Evolutionary conservation across 2,797 vertebrate genomes (phyloP).

Genomic region (Sebastes taczanowskii): DNA sequence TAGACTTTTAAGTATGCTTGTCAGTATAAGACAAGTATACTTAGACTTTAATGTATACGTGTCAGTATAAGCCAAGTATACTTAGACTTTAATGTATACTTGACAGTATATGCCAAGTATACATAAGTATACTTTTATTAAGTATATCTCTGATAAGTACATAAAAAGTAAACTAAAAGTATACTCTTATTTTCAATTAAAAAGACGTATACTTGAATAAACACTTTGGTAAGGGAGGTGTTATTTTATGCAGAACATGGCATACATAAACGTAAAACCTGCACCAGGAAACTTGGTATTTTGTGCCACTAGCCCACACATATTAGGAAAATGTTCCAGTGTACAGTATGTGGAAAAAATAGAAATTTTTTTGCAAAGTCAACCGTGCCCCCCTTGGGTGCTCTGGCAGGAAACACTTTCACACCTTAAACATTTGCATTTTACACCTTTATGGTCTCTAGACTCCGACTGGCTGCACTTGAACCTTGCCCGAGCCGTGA

Average conservation of each 20-base stretch:
- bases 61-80: accelerated
- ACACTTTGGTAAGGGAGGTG: too few species aligned
- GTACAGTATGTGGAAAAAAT: background rate
- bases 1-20: too few species aligned
- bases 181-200: too few species aligned
- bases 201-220: too few species aligned
- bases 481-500: conserved; percentile 11
- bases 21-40: accelerated
- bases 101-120: accelerated
- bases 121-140: too few species aligned
- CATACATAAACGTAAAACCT: background rate
- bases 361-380: conserved; percentile 5
- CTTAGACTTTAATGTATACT: too few species aligned
- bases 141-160: too few species aligned
- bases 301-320: background rate
- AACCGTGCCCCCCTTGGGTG: background rate
- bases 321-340: background rate
- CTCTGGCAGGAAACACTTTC: conserved; percentile 20
- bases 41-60: too few species aligned
- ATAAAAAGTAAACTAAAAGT: accelerated
- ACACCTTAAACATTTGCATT: conserved; percentile 33
- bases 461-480: conserved; percentile 15
- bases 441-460: conserved; percentile 20
- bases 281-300: background rate
- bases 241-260: background rate